Base-by-base conservation (phyloP, 2,113 vertebrate species). In the Toxostoma redivivum region DNA sequence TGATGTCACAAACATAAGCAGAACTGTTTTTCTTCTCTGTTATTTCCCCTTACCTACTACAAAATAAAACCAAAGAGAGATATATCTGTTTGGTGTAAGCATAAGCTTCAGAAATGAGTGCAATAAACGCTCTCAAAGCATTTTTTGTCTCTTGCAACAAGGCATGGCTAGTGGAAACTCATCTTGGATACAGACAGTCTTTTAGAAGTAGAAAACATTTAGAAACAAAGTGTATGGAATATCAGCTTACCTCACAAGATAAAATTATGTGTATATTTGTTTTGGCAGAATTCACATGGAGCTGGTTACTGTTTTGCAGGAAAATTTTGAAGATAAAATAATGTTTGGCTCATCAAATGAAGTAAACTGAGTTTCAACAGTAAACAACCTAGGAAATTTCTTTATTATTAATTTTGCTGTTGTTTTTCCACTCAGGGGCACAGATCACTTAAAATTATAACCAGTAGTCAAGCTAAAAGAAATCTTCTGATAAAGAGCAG, bases 371-470 rank as follows among this genome's bases (percentile, higher is more conserved):
- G 60, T 37, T 82, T 81, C 62, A 92, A 61, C 20, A 74, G 48
- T 62, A 76, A 95, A 79, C 51, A 95, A 81, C 45, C 17, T 33
- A 95, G 82, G 64, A 96, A 94, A 82, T 38, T 64, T 51, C 77
- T 47, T 77, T 91, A 91, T 84, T 95, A 90, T 37, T 35, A 25
- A 45, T 86, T 91, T 94, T 85, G 14, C 31, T 81, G 51, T 15
- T 56, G 45, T 84, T 94, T 91, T 91, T 94, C 71, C 54, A 73
- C 50, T 54, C 73, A 27, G 33, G 54, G 60, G 40, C 53, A 86
- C 35, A 89, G 70, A 95, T 91, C 9, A 37, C 93, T 96, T 92
- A 81, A 96, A 90, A 85, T 51, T 53, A 96, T 87, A 95, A 93
- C 33, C 67, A 86, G 62, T 11, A 90, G 53, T 15, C 21, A 4